Conservation (phyloP, 2,888 invertebrate species). For the Hermodice carunculata region DNA sequence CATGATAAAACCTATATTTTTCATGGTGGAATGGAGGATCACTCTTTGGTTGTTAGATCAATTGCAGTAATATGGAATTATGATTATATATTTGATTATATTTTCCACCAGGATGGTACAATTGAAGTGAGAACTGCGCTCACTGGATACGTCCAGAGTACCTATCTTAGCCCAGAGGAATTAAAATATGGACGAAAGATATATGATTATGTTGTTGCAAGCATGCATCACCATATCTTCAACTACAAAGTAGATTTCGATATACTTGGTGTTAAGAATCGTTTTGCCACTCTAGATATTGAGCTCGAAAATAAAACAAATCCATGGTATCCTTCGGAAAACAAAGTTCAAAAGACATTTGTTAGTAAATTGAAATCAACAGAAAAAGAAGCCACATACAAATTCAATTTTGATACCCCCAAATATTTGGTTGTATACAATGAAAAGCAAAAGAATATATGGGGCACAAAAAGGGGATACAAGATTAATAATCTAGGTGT, state of each 20-base stretch:
- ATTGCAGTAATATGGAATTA: conserved; percentile 56
- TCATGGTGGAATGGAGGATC: conserved; percentile 51
- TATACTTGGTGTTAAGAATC: conserved; percentile 53
- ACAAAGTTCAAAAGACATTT: no score
- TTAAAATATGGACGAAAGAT: no score
- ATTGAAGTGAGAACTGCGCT: conserved; percentile 52
- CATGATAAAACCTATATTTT: conserved; percentile 25
- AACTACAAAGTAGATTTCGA: conserved; percentile 53
- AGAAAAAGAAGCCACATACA: conserved; percentile 51
- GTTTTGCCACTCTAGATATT: conserved; percentile 53
- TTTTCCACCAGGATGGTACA: conserved; percentile 60
- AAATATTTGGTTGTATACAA: conserved; percentile 56
- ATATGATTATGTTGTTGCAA: no score
- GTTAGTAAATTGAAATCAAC: conserved; percentile 40
- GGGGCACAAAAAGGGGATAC: conserved; percentile 51
- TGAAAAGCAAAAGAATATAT: conserved; percentile 32
- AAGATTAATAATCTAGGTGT: conserved; percentile 48
- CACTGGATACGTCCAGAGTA: conserved; percentile 56
- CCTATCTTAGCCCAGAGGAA: conserved; percentile 42
- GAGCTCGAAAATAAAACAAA: conserved; percentile 48
- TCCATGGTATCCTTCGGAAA: no score
- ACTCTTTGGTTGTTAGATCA: conserved; percentile 53
- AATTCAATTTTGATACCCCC: conserved; percentile 56
- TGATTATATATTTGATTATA: conserved; percentile 61
- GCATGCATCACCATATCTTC: conserved; percentile 52